These are phyloP conservation scores for Drosophila neonasuta DNA, from an alignment of 2,888 invertebrate genomes.

Conservation along the genomic window DNA sequence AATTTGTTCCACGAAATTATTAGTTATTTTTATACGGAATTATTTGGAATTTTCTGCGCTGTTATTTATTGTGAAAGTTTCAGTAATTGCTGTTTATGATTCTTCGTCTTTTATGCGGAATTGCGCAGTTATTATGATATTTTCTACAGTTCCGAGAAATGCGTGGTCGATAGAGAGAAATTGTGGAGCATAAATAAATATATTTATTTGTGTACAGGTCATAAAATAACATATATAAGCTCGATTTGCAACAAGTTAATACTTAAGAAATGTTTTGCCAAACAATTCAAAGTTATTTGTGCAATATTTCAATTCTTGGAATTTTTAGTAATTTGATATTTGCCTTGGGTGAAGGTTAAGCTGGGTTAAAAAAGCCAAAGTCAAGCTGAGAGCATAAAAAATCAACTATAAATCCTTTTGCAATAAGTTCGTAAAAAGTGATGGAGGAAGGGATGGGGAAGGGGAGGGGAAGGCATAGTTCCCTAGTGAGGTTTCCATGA, in stretches of 20 bases:
- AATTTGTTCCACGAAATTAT: background rate
- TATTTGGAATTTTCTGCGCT: background rate
- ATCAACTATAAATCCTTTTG: conserved; percentile 32
- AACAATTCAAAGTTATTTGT: conserved; percentile 13
- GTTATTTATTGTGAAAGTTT: background rate
- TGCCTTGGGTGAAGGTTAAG: conserved; percentile 9
- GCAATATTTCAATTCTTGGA: conserved; percentile 3
- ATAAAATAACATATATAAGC: conserved; percentile 2
- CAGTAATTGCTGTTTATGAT: background rate
- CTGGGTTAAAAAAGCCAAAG: background rate
- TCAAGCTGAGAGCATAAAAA: conserved; percentile 7
- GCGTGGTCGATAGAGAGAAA: background rate
- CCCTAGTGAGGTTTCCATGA: conserved; percentile 17
- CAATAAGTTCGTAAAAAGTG: conserved; percentile 25
- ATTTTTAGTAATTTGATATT: conserved; percentile 6
- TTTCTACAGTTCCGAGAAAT: conserved; percentile 1
- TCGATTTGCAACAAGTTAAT: background rate
- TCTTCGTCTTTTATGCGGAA: background rate
- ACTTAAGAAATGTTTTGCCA: background rate
- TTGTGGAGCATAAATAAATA: too few relatives aligned
- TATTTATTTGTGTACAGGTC: background rate
- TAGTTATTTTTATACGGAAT: background rate
- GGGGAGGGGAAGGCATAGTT: conserved; percentile 4
- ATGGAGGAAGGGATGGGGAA: conserved; percentile 10
- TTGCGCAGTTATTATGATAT: background rate